These are phyloP conservation scores for Oryzias curvinotus DNA, from an alignment of 2,113 vertebrate species.

Conservation along the genomic window DNA sequence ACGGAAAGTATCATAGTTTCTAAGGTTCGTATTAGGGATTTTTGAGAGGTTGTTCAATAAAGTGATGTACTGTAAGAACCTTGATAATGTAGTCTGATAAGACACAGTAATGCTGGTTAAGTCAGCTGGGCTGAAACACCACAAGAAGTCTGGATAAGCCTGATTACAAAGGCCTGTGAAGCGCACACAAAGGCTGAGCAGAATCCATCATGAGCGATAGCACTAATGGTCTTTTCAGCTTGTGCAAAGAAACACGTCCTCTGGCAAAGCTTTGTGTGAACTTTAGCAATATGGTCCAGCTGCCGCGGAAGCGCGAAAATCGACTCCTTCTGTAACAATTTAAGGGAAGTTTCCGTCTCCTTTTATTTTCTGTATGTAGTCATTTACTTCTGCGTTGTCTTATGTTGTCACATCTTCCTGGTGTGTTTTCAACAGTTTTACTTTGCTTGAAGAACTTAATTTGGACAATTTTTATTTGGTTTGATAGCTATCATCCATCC, in stretches of 20 bases:
- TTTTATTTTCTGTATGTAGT: neutral
- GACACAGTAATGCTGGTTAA: constrained; percentile 20
- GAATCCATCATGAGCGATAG: constrained; percentile 17
- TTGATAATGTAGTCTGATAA: constrained; percentile 25
- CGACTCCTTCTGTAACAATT: no score
- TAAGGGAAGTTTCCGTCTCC: no score
- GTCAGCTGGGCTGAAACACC: constrained; percentile 8
- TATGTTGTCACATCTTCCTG: neutral
- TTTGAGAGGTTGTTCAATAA: neutral
- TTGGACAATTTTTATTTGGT: neutral
- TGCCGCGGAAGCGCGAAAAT: no score
- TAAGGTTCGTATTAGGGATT: neutral
- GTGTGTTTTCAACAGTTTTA: neutral
- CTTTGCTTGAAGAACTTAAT: neutral
- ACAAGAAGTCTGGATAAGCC: constrained; percentile 7
- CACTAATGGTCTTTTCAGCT: constrained; percentile 8
- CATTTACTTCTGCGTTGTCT: neutral
- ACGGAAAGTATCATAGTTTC: neutral
- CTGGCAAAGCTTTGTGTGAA: neutral
- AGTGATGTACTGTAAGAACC: constrained; percentile 28
- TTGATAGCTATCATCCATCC: neutral
- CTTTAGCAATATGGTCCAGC: neutral
- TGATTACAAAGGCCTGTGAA: constrained; percentile 1
- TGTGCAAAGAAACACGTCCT: neutral
- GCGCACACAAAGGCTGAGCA: constrained; percentile 1